Evolutionary conservation across 2,888 invertebrate genomes (phyloP).

Genomic region (Itoplectis maculator): DNA sequence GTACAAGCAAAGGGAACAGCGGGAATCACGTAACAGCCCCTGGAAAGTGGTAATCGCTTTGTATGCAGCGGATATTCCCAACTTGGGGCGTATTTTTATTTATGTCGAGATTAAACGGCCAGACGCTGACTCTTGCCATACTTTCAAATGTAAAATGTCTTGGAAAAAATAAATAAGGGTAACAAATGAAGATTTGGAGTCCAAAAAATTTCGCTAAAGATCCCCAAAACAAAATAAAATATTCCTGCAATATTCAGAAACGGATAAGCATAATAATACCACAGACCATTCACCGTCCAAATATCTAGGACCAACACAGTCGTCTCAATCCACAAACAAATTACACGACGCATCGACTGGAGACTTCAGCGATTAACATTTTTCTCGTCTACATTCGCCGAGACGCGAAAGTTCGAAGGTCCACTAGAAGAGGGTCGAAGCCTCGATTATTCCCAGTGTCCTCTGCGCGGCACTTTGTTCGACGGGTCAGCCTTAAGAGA

Average conservation of each 20-base stretch:
- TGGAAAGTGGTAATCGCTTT: constrained; percentile 28
- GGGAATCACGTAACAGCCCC: not conserved
- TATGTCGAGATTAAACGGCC: not conserved
- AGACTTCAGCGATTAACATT: not conserved
- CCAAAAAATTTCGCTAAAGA: not conserved
- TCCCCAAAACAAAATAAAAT: not conserved
- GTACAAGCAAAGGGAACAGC: constrained; percentile 35
- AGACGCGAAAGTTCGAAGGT: not conserved
- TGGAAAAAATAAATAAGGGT: no score
- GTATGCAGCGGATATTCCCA: not conserved
- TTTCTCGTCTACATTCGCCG: not conserved
- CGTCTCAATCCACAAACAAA: not conserved
- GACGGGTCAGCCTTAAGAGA: not conserved
- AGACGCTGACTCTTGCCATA: no score
- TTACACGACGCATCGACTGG: not conserved
- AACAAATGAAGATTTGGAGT: no score
- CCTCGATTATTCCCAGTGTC: not conserved
- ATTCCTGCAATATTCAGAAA: not conserved
- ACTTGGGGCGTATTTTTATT: not conserved
- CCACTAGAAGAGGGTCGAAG: not conserved
- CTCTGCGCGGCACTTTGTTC: constrained; percentile 2
- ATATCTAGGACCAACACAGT: no score
- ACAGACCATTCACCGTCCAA: not conserved
- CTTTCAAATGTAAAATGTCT: no score
- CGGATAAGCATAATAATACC: not conserved